Evolutionary conservation across 2,888 invertebrate genomes (phyloP), one percentile per base, ranked within the genome.

Genomic region (Zaprionus obscuricornis): DNA sequence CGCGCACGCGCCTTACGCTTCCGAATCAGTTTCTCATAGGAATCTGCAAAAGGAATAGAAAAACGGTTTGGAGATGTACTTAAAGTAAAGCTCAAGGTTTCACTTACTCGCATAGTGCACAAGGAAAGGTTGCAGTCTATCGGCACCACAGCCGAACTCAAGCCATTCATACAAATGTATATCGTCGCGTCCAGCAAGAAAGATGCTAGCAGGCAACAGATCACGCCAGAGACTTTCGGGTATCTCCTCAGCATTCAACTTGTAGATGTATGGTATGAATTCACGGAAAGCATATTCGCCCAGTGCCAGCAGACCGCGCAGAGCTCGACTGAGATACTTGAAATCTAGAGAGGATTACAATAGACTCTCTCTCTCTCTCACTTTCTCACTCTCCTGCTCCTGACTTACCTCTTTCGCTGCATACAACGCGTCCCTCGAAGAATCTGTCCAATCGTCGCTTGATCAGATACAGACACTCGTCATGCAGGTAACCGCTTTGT

Each of bases 161-260:
- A 90, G 49, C 89, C 90, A 90, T 59, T 90, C 90, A 45, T 90
- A 90, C 2, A 90, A 66, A 42, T 89, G 89, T 8, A 89, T 88
- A 45, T 90, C 90, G 29, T 88, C 87, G 6, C 71, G 64, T 0
- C 90, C 90, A 1, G 71, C 75, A 0, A 90, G 45, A 43, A 88
- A 90, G 2, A 87, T 66, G 1, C 89, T 89, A 54, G 87, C 83
- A 11, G 84, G 70, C 17, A 87, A 75, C 57, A 90, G 79, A 64
- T 88, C 85, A 26, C 75, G 74, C 69, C 86, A 83, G 2, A 90
- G 52, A 13, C 71, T 79, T 3, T 88, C 88, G 0, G 90, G 88
- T 11, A 88, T 65, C 11, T 77, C 60, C 1, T 77, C 63, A 0
- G 74, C 69, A 22, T 88, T 81, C 6, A 90, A 64, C 56, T 89